A percentile compares a stretch with the other conserved stretches of the same genome.
Evolutionary conservation across 2,797 vertebrate species (phyloP).

Genomic region (Chelon labrosus): DNA sequence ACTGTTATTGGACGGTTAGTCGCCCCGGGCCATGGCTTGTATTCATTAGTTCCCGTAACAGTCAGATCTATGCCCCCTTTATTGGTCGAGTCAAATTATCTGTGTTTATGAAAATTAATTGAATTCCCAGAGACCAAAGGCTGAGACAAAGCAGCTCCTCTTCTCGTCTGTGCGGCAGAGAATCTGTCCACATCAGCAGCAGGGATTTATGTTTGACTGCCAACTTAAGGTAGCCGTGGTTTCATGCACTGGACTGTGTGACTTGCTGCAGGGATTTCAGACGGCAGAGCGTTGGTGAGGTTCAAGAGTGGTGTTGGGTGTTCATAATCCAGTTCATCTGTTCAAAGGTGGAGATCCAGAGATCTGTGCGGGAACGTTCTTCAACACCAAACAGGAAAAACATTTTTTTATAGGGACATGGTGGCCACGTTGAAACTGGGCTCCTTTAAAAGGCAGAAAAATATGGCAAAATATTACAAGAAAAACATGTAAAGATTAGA

Average conservation of each 20-base stretch:
- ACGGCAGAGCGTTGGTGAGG: slow-evolving; percentile 14
- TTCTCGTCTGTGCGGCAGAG: neutral
- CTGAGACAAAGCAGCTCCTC: too few species aligned
- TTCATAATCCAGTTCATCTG: slow-evolving; percentile 2
- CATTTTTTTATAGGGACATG: neutral
- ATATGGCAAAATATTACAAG: neutral
- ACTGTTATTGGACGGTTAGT: too few species aligned
- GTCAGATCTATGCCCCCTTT: too few species aligned
- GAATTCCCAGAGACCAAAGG: neutral
- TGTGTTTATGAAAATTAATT: neutral
- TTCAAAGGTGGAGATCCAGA: neutral
- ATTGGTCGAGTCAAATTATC: too few species aligned
- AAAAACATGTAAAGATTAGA: neutral
- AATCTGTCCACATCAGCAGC: neutral
- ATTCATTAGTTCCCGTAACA: too few species aligned
- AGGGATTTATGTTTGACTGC: neutral
- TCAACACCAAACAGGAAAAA: neutral
- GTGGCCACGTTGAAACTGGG: neutral
- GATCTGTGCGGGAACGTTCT: neutral
- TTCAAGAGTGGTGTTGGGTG: neutral
- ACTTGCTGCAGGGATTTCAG: slow-evolving; percentile 8
- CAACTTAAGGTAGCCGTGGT: neutral
- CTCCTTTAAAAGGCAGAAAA: neutral
- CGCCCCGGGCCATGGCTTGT: too few species aligned
- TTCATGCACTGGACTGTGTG: slow-evolving; percentile 2